Percentiles rank a stretch among this genome's conserved stretches.
These are phyloP conservation scores for Gymnothorax reevesii DNA, from an alignment of 2,797 vertebrate genomes.

Conservation along the genomic window DNA sequence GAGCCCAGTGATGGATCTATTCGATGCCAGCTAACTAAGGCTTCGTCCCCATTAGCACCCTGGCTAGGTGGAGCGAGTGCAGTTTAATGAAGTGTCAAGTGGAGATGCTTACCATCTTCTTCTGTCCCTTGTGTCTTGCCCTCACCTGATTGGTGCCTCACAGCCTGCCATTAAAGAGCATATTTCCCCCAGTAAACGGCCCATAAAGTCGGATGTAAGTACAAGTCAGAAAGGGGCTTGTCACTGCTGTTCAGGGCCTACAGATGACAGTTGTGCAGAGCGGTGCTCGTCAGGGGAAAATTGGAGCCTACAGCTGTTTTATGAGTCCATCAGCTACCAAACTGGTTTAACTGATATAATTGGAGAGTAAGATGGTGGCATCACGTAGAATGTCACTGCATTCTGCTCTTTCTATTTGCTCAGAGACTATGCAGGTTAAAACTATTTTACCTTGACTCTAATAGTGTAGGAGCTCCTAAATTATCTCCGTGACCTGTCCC, in stretches of 20 bases:
- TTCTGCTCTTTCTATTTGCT: conserved; percentile 26
- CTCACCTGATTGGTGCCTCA: conserved; percentile 59
- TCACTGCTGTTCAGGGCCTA: conserved; percentile 65
- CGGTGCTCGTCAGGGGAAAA: conserved; percentile 71
- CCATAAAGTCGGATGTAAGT: conserved; percentile 85
- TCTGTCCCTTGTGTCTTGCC: conserved; percentile 77
- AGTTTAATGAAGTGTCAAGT: conserved; percentile 97
- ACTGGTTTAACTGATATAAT: conserved; percentile 96
- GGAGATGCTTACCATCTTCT: conserved; percentile 78
- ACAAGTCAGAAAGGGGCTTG: conserved; percentile 68
- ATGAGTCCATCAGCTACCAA: conserved; percentile 92
- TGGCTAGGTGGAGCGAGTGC: conserved; percentile 84
- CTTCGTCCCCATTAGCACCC: conserved; percentile 85
- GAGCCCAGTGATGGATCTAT: conserved; percentile 89
- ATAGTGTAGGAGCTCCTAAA: background rate
- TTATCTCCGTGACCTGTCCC: background rate
- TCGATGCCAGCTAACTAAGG: conserved; percentile 92
- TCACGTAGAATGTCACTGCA: conserved; percentile 70
- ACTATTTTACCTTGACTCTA: background rate
- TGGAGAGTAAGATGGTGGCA: conserved; percentile 91
- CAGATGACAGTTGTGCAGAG: conserved; percentile 77
- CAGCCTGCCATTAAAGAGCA: conserved; percentile 74
- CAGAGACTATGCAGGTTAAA: background rate
- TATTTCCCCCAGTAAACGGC: conserved; percentile 79
- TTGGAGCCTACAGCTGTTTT: conserved; percentile 77